Percentiles rank a stretch among this genome's conserved stretches.
These are phyloP conservation scores for Elgonia sp. DNA, from an alignment of 2,888 invertebrate genomes.

Conservation along the genomic window DNA sequence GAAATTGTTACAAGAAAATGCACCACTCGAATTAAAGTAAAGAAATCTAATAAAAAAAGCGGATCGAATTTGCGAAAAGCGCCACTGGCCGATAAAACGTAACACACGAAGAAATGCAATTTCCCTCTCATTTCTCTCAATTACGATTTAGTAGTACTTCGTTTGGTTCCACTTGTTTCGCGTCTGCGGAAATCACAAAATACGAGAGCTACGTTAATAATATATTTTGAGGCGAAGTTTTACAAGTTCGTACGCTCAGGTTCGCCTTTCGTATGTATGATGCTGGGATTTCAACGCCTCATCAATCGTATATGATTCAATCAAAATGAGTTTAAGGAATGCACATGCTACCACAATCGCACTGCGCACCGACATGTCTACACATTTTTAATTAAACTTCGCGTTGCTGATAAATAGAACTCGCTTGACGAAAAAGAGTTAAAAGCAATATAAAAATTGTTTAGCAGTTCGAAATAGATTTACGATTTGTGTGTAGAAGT, in stretches of 20 bases:
- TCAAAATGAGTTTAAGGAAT: conserved; percentile 11
- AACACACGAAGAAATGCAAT: conserved; percentile 7
- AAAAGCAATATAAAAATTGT: no score
- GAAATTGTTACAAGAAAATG: no score
- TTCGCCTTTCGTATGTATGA: not conserved
- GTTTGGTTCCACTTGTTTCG: conserved; percentile 14
- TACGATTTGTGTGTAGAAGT: no score
- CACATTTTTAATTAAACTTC: conserved; percentile 2
- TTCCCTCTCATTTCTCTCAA: conserved; percentile 21
- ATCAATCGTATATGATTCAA: conserved; percentile 27
- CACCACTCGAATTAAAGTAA: not conserved
- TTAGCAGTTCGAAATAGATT: no score
- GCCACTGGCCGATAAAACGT: not conserved
- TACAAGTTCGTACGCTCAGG: not conserved
- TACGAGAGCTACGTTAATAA: conserved; percentile 16
- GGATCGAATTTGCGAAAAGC: not conserved
- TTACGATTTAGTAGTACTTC: conserved; percentile 7
- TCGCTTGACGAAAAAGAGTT: no score
- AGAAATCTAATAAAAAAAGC: conserved; percentile 7
- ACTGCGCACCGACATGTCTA: not conserved
- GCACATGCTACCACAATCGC: not conserved
- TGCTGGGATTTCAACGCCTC: not conserved
- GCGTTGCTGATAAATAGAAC: not conserved
- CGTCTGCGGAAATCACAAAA: not conserved
- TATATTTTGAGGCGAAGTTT: conserved; percentile 5